Percentiles rank a stretch among this genome's conserved stretches.
Conservation (phyloP, 2,113 vertebrate species). For the Syrrhaptes paradoxus region DNA sequence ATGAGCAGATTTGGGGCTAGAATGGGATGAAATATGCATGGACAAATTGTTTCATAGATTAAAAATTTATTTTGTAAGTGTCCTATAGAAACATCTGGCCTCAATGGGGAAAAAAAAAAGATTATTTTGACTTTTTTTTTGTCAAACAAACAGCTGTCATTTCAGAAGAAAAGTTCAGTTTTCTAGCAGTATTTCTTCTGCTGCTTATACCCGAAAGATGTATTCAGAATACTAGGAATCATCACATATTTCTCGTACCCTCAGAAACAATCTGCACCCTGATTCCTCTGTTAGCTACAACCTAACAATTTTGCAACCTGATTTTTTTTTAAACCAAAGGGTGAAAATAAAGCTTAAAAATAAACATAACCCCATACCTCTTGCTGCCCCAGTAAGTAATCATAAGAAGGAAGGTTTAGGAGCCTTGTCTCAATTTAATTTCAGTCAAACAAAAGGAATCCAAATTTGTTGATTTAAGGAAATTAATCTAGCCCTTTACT, state of each 20-base stretch:
- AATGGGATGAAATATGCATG: conserved; percentile 26
- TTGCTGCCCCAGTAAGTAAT: not conserved
- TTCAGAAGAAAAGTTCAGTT: conserved; percentile 4
- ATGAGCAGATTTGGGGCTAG: conserved; percentile 44
- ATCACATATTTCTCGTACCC: not conserved
- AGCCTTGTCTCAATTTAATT: not conserved
- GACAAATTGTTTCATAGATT: conserved; percentile 54
- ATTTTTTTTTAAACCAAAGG: not conserved
- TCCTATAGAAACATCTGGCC: conserved; percentile 48
- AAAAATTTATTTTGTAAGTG: conserved; percentile 47
- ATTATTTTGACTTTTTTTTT: not conserved
- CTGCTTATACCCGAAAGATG: not conserved
- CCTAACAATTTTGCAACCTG: not conserved
- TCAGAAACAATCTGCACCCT: not conserved
- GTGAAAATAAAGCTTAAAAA: not conserved
- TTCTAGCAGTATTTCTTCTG: not conserved
- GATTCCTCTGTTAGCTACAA: not conserved
- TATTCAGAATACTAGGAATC: not conserved
- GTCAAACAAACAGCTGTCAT: not conserved
- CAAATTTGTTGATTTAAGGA: not conserved
- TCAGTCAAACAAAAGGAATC: not conserved
- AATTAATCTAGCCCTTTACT: not conserved
- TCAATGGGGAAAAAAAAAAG: not conserved
- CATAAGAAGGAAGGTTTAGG: not conserved
- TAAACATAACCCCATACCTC: rapidly evolving